Evolutionary conservation across 2,888 invertebrate genomes (phyloP), one percentile per base, ranked within the genome.

Genomic region (Leptopterna dolabrata): DNA sequence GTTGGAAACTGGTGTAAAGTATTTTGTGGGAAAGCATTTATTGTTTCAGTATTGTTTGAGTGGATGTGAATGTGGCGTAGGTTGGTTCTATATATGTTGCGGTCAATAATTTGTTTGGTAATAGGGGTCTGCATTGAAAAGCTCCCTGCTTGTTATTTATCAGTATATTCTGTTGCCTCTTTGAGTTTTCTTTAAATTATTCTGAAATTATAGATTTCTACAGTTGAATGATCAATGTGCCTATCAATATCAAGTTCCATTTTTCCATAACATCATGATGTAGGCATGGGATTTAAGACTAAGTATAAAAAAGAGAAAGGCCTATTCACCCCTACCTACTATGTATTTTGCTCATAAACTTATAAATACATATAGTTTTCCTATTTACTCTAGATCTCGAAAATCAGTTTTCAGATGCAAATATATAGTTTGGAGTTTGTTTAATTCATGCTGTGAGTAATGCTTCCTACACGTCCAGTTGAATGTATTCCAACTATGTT

Each of bases 251-350:
- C 4, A 4, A 36, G 24, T 63, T 63, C 7, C 63, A 0, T 27
- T 24, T 63, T 19, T 24, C 19, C 4, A 24, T 63, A 19, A 63
- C 11, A 7, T 63, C 24, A 63, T 63, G 63, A 63, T 27, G 63
- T 63, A 27, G 19, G 63, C 63, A 63, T 63, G 24, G 63, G 24
- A 63, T 24, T 24, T 63, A 63, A 63, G 63, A 63, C 63, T 63
- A 63, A 63, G 63, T 63, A 63, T 63, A 63, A 63, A 55, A n/a
- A 63, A 63, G 24, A 63, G 63, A 63, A 63, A 63, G 63, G 63
- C 63, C 63, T 63, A 63, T 63, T 47, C 11, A 24, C 63, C 63
- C 24, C 63, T 24, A 63, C 24, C 63, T 24, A 63, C 63, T 63
- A 24, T 63, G 63, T 63, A 63, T 63, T 63, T 24, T 63, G 63